Evolutionary conservation across 2,113 vertebrate species (phyloP).

Genomic region (Otus sunia): DNA sequence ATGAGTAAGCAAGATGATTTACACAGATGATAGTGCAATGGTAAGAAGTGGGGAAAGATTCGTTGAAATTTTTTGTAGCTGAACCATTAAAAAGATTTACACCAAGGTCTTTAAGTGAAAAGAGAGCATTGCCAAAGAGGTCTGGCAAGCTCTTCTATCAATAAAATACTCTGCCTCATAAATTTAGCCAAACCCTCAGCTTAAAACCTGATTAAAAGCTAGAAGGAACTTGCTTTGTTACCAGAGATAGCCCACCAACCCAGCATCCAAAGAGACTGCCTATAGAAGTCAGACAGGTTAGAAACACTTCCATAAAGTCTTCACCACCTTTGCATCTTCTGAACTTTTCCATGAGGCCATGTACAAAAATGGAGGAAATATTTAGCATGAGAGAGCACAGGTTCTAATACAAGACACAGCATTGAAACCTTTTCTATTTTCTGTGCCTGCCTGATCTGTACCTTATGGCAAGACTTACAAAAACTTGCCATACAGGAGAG

Average conservation of each 20-base stretch:
- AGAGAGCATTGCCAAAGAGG: slow-evolving; percentile 54
- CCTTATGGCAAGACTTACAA: background rate
- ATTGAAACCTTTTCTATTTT: background rate
- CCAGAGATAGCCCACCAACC: background rate
- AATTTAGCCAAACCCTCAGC: slow-evolving; percentile 33
- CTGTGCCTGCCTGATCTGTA: background rate
- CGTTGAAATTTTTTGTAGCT: slow-evolving; percentile 18
- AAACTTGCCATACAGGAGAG: background rate
- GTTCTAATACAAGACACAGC: background rate
- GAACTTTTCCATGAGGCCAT: background rate
- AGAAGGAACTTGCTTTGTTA: background rate
- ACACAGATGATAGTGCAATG: slow-evolving; percentile 35
- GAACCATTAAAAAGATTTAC: slow-evolving; percentile 64
- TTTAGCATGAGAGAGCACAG: background rate
- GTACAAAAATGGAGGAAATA: background rate
- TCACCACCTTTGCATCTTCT: background rate
- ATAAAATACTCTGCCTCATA: slow-evolving; percentile 50
- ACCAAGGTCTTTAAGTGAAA: slow-evolving; percentile 61
- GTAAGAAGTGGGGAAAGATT: slow-evolving; percentile 29
- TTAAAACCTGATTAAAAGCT: slow-evolving; percentile 54
- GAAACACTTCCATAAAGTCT: background rate
- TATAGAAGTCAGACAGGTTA: background rate
- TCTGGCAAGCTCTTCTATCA: slow-evolving; percentile 50
- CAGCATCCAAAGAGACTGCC: background rate
- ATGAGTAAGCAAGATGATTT: slow-evolving; percentile 65